These are phyloP conservation scores for Thermophis baileyi DNA, from an alignment of 2,113 vertebrate genomes.

Conservation along the genomic window DNA sequence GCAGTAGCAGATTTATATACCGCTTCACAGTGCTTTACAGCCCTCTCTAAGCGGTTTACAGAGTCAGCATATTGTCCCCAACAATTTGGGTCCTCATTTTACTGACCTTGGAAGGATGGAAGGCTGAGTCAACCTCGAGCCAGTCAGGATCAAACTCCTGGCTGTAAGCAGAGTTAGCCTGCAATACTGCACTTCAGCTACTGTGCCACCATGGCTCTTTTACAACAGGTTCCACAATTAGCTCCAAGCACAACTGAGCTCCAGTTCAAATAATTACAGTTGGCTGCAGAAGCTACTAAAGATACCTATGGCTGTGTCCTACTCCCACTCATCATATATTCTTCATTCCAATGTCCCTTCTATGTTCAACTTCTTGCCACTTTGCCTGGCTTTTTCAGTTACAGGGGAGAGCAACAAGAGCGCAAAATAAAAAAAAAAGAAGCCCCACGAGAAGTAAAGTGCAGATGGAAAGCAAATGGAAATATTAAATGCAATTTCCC, in stretches of 20 bases:
- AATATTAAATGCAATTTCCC: background rate
- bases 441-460: background rate
- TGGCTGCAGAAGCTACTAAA: background rate
- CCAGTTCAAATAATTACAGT: background rate
- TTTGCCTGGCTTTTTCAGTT: background rate
- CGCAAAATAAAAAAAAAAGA: background rate
- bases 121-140: background rate
- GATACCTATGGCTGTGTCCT: background rate
- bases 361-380: background rate
- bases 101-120: background rate
- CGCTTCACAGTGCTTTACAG: background rate
- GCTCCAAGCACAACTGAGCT: background rate
- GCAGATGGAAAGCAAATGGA: background rate
- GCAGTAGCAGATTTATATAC: background rate
- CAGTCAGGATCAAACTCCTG: background rate
- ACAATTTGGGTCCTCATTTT: background rate
- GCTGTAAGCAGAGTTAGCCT: background rate
- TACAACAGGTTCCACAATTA: background rate
- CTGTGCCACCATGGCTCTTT: background rate
- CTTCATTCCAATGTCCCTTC: background rate
- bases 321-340: background rate
- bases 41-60: background rate
- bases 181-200: background rate
- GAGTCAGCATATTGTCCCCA: background rate
- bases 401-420: background rate